Conservation (phyloP, 2,797 vertebrate genomes). For the Microctenopoma steveboyesi region DNA sequence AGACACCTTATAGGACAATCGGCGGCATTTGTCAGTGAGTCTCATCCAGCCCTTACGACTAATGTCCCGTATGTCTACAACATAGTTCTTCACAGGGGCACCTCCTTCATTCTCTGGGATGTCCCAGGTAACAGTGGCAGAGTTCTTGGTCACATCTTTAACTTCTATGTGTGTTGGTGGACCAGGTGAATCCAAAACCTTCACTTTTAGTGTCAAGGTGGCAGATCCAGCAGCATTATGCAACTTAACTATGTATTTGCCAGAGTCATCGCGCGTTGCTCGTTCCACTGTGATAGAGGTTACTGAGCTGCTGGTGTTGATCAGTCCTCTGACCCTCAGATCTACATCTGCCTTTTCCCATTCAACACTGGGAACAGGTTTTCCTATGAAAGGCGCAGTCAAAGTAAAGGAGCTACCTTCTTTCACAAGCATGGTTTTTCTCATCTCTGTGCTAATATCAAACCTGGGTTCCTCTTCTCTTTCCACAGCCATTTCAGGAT, state of each 20-base stretch:
- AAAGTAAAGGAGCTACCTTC: conserved; percentile 92
- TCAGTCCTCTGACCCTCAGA: conserved; percentile 89
- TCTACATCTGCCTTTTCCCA: conserved; percentile 96
- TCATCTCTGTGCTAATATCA: conserved; percentile 93
- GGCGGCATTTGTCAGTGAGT: conserved; percentile 91
- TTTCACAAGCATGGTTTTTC: conserved; percentile 94
- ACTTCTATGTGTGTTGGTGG: conserved; percentile 87
- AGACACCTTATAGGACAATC: conserved; percentile 91
- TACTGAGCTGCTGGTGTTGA: conserved; percentile 87
- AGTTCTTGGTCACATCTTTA: conserved; percentile 93
- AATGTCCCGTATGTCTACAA: conserved; percentile 94
- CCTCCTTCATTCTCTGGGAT: conserved; percentile 97
- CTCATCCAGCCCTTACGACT: conserved; percentile 95
- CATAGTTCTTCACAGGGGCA: conserved; percentile 92
- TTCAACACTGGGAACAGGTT: conserved; percentile 89
- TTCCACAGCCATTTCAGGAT: conserved; percentile 90
- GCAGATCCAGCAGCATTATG: conserved; percentile 90
- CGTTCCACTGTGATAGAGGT: conserved; percentile 93
- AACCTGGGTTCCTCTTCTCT: conserved; percentile 95
- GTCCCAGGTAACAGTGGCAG: conserved; percentile 93
- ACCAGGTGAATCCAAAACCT: conserved; percentile 96
- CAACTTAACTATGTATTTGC: conserved; percentile 94
- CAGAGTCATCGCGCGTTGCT: conserved; percentile 93
- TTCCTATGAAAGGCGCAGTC: conserved; percentile 92
- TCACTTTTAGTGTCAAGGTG: conserved; percentile 90